A percentile compares a stretch with the other conserved stretches of the same genome.
These are phyloP conservation scores for Speoplatyrhinus poulsoni DNA, from an alignment of 2,113 vertebrate species.

Conservation along the genomic window DNA sequence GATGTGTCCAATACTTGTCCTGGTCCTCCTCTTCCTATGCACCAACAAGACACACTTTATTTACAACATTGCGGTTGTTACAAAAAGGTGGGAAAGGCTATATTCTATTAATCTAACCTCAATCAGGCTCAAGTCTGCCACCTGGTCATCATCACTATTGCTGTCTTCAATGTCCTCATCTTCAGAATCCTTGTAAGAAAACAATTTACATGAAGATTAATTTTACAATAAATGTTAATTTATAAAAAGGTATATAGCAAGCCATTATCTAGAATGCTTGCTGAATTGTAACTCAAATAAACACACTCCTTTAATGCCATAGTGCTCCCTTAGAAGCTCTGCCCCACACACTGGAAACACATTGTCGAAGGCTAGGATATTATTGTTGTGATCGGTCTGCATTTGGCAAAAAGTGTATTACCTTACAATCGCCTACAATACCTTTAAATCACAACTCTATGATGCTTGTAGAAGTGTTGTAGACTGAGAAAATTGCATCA, in stretches of 20 bases:
- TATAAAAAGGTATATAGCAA: background rate
- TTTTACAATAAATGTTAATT: background rate
- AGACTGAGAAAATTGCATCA: no score
- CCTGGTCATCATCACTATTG: constrained; percentile 42
- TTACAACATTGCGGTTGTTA: background rate
- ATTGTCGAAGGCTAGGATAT: no score
- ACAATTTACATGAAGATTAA: background rate
- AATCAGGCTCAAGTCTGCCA: background rate
- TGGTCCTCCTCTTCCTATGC: constrained; percentile 16
- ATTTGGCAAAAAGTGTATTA: no score
- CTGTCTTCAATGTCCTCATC: constrained; percentile 43
- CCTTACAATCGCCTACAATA: no score
- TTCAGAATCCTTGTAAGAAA: constrained; percentile 62
- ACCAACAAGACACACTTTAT: background rate
- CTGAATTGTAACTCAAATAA: no score
- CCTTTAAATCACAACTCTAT: no score
- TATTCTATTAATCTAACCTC: constrained; percentile 31
- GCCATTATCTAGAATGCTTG: no score
- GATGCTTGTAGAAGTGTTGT: no score
- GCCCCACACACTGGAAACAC: no score
- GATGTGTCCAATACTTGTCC: background rate
- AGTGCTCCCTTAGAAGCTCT: no score
- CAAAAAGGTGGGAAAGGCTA: background rate
- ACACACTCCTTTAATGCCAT: no score
- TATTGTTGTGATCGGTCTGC: no score